These are phyloP conservation scores for Odontothrips loti DNA, from an alignment of 2,888 invertebrate species.

Conservation along the genomic window DNA sequence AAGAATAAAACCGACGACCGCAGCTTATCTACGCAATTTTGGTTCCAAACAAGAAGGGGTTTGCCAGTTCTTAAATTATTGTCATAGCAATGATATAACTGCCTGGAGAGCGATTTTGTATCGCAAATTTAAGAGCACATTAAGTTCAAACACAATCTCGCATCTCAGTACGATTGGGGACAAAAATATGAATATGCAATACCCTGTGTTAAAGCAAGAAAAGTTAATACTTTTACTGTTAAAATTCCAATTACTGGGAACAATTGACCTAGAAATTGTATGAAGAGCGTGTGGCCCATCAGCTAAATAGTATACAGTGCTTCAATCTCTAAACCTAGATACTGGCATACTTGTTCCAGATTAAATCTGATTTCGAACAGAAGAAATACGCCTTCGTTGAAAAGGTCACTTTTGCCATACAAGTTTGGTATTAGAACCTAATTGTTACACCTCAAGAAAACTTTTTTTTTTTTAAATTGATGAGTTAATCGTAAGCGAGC, in stretches of 20 bases:
- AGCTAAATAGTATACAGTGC: background rate
- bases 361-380: too few species aligned
- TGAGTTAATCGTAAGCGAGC: too few species aligned
- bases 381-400: too few species aligned
- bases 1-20: too few species aligned
- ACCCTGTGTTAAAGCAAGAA: conserved; percentile 24
- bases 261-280: conserved; percentile 9
- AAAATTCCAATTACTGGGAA: background rate
- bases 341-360: too few species aligned
- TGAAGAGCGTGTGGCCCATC: background rate
- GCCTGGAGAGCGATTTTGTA: background rate
- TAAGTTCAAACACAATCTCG: background rate
- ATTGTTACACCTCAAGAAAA: too few species aligned
- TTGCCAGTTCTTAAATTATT: background rate
- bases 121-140: background rate
- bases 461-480: too few species aligned
- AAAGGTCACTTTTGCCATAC: too few species aligned
- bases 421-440: too few species aligned
- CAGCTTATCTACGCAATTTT: too few species aligned
- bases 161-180: background rate
- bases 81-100: background rate
- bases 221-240: background rate
- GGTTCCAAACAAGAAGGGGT: too few species aligned
- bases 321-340: background rate
- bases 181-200: conserved; percentile 25